phyloP scores from a whole-genome alignment of 1,140 invertebrate species.

The Stratiolaelaps scimitus region DNA sequence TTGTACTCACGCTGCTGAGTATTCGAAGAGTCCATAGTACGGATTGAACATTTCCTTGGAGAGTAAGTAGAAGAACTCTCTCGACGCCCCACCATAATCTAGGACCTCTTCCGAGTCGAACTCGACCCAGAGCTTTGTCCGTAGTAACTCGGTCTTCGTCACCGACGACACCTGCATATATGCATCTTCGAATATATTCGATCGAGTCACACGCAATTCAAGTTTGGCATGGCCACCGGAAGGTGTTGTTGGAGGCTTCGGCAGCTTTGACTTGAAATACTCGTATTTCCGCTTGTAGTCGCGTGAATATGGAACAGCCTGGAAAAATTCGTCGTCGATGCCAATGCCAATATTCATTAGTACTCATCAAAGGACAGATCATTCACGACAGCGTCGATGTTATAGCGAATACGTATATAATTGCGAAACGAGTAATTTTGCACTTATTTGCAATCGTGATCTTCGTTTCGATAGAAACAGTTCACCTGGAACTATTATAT shows the following conservation, averaged over 20 bases:
- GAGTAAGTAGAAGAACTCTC: conserved; percentile 96
- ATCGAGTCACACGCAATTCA: conserved; percentile 80
- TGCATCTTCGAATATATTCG: conserved; percentile 88
- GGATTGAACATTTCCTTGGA: conserved; percentile 99
- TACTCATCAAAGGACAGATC: no score
- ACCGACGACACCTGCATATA: conserved; percentile 66
- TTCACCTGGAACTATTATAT: no score
- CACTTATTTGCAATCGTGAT: no score
- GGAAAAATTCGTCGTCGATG: conserved; percentile 36
- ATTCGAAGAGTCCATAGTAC: conserved; percentile 97
- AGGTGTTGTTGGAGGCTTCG: conserved; percentile 67
- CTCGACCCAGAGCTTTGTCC: conserved; percentile 96
- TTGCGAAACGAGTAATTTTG: no score
- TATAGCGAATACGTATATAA: no score
- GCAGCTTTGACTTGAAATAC: conserved; percentile 85
- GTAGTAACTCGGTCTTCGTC: conserved; percentile 68
- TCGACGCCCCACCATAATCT: conserved; percentile 90
- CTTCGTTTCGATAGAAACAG: no score
- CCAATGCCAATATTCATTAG: neutral
- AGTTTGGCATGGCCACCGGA: conserved; percentile 56
- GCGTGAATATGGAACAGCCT: conserved; percentile 88
- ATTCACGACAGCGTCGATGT: no score
- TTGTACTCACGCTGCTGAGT: conserved; percentile 76
- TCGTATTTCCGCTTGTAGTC: conserved; percentile 99
- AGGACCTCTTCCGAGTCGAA: conserved; percentile 93